Base-by-base conservation (phyloP, 2,888 invertebrate species). In the Periphyllus acericola region DNA sequence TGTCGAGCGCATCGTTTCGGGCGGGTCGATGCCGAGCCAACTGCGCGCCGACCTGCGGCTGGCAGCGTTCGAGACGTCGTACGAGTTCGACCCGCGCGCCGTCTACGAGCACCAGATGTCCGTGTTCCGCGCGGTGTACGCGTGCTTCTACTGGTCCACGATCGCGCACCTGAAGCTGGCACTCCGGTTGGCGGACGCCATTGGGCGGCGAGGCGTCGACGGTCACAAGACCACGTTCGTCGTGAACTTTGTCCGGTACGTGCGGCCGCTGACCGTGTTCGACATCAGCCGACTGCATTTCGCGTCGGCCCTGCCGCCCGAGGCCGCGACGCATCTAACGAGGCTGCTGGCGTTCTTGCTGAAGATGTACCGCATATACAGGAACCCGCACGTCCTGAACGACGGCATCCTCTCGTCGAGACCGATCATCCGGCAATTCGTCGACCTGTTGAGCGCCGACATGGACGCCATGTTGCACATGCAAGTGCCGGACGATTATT, bases 81-180 rank as follows among this genome's bases (percentile, higher is more conserved):
- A 32, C 40, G 74, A 74, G 34, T 87, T 87, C n/a, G 25, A 87
- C 29, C 87, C 87, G n/a, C 29, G 11, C 1, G 66, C 40, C 6
- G 17, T 87, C 19, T n/a, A 36, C 66, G 32, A 17, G 0, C 66
- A 87, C 21, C 87, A 81, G 3, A n/a, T 32, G 25, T n/a, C 55
- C 40, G 46, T 87, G 32, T 87, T 87, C 66, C 17, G 32, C 2
- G 5, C 32, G 0, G 8, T 81, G 3, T 81, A 81, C 46, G 34
- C 66, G 14, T 81, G 40, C 34, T 81, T 81, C 21, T 87, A 87
- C 9, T 87, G 81, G 87, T 32, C 34, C 4, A 66, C 87, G 6
- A 66, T 87, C 5, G n/a, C 81, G 4, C 87, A 87, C 46, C 17
- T 87, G 29, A 40, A 29, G 32, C 40, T 87, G 25, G 81, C 60